Conservation (phyloP, 2,797 vertebrate species). For the Molossus molossus region DNA sequence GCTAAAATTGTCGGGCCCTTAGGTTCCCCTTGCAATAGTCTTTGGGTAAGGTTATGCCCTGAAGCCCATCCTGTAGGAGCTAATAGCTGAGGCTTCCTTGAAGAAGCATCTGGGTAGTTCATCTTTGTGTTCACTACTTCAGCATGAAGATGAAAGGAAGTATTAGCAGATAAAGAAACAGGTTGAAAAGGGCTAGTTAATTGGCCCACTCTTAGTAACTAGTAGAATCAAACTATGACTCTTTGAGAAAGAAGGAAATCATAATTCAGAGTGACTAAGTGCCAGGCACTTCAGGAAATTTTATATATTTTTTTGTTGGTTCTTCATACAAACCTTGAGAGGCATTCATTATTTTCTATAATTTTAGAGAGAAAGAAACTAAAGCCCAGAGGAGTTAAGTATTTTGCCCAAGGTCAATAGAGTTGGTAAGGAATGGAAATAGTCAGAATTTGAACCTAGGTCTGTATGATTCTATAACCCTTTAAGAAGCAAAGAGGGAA, state of each 20-base stretch:
- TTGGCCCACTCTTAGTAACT: neutral
- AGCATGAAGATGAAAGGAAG: neutral
- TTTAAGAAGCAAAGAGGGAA: neutral
- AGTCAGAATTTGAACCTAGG: conserved; percentile 22
- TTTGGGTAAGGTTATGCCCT: neutral
- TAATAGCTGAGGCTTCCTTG: neutral
- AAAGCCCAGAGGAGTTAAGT: neutral
- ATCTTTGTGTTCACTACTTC: neutral
- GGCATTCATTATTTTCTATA: neutral
- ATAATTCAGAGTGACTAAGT: neutral
- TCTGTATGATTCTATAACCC: neutral
- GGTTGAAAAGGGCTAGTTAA: neutral
- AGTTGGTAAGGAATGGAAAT: conserved; percentile 7
- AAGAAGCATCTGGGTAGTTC: neutral
- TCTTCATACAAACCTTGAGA: neutral
- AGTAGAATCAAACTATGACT: neutral
- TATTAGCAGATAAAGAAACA: conserved; percentile 1
- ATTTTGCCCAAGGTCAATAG: neutral
- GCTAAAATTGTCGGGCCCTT: neutral
- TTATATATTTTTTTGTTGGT: neutral
- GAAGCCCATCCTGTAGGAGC: neutral
- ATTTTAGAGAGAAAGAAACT: conserved; percentile 3
- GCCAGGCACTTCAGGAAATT: neutral
- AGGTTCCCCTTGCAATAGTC: neutral
- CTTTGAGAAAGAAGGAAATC: neutral